phyloP scores from a whole-genome alignment of 92 coral and sea anemone genomes.

The Zoanthus sociatus region DNA sequence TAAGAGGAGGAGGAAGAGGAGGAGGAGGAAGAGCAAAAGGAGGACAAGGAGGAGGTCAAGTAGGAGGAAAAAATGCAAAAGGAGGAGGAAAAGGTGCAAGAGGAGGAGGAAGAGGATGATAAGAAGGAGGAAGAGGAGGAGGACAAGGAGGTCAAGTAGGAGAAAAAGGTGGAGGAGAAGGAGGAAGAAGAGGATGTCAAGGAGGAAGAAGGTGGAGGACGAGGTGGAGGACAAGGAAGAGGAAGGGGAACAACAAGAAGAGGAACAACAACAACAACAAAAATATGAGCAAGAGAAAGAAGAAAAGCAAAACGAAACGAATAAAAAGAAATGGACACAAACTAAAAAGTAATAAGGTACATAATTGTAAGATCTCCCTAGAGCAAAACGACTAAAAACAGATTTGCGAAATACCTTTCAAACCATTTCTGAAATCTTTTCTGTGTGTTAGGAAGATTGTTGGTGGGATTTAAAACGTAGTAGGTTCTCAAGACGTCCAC shows the following conservation, averaged over 20 bases:
- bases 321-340: too few relatives aligned
- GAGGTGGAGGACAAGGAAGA: too few relatives aligned
- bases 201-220: too few relatives aligned
- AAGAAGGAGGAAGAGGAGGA: too few relatives aligned
- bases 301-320: too few relatives aligned
- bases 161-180: too few relatives aligned
- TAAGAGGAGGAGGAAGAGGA: too few relatives aligned
- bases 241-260: too few relatives aligned
- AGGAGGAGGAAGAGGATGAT: background rate
- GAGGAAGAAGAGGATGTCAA: too few relatives aligned
- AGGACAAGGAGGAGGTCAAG: background rate
- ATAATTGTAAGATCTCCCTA: background rate
- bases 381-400: background rate
- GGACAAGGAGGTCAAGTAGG: too few relatives aligned
- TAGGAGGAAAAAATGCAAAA: background rate
- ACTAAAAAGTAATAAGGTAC: background rate
- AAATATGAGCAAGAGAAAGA: too few relatives aligned
- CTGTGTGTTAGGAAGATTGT: constrained; percentile 89
- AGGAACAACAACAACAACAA: too few relatives aligned
- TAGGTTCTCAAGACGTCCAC: constrained; percentile 80
- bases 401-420: constrained; percentile 69
- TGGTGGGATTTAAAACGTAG: constrained; percentile 90
- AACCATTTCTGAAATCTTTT: constrained; percentile 94
- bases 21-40: background rate
- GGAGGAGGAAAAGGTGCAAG: background rate